Evolutionary conservation across 2,888 invertebrate species (phyloP), one percentile per base, ranked within the genome.

Genomic region (Sylvicola cinctus): DNA sequence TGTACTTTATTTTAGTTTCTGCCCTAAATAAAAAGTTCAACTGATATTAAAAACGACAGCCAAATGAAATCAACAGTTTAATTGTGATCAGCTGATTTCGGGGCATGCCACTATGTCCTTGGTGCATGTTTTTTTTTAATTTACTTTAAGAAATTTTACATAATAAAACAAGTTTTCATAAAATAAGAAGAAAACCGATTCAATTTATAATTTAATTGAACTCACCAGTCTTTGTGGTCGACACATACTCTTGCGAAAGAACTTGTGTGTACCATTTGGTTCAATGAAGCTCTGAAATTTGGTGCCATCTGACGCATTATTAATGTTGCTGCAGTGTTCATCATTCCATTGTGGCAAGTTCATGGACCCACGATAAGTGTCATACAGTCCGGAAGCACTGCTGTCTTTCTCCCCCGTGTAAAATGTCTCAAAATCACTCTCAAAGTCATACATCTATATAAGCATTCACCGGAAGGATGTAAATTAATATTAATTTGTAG

Each of bases 231-330:
- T 65, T 16, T 78, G 76, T n/a, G 79, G 70, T 38, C 88, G 64
- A 52, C 88, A 90, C 47, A 88, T 65, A 49, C 84, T 84, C 51
- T 83, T 83, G 39, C 85, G 66, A 54, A 70, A 90, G 56, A 88
- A 81, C 38, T 72, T 52, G 0, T 85, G 52, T 0, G 67, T 65
- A 11, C 81, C 77, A 39, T 80, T 74, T 11, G 64, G 67, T 16
- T 62, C 47, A 2, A 84, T 64, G 33, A 69, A 69, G 11, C 83
- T 74, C 14, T 65, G 68, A 53, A 85, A 90, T 52, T 84, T 87
- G 12, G 80, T 75, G 2, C 85, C 88, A 49, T 88, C 88, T 0
- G 84, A 84, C 0, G 83, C 70, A 16, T 71, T 67, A 38, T 70
- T 66, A 6, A 87, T 69, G 45, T 74, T 73, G 31, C 77, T 79